phyloP scores from a whole-genome alignment of 2,797 vertebrate species.

The Mormyrus hasselquistii region DNA sequence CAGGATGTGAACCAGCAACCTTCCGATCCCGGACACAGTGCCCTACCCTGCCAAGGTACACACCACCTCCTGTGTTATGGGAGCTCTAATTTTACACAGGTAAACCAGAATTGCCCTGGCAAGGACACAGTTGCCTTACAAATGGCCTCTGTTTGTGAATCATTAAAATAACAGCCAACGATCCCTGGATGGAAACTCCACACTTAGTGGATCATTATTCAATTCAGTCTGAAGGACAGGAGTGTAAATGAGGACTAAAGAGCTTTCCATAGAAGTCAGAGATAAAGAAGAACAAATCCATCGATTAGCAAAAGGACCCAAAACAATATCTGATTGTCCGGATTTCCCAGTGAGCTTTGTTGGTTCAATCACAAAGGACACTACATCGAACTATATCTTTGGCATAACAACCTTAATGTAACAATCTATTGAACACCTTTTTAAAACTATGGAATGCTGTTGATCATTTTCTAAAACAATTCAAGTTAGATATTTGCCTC shows the following conservation, averaged over 20 bases:
- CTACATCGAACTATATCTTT: background rate
- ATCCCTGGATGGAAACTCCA: background rate
- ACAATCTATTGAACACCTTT: background rate
- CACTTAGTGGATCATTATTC: slow-evolving; percentile 8
- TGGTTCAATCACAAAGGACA: background rate
- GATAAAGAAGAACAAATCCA: background rate
- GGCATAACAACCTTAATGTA: background rate
- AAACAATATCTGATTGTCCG: background rate
- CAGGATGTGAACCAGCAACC: background rate
- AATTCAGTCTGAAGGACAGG: slow-evolving; percentile 1
- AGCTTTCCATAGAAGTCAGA: background rate
- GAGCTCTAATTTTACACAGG: background rate
- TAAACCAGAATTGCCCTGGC: background rate
- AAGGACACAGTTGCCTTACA: slow-evolving; percentile 13
- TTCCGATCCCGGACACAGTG: background rate
- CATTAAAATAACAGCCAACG: slow-evolving; percentile 2
- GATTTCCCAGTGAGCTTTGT: background rate
- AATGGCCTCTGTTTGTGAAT: slow-evolving; percentile 4
- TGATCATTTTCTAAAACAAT: background rate
- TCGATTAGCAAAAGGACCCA: background rate
- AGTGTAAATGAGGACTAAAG: slow-evolving; percentile 7
- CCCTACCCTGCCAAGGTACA: background rate
- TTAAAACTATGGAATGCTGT: background rate
- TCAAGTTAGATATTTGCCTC: background rate
- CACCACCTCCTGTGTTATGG: background rate